Base-by-base conservation (phyloP, 1,140 invertebrate genomes). In the Ceratitis capitata region DNA sequence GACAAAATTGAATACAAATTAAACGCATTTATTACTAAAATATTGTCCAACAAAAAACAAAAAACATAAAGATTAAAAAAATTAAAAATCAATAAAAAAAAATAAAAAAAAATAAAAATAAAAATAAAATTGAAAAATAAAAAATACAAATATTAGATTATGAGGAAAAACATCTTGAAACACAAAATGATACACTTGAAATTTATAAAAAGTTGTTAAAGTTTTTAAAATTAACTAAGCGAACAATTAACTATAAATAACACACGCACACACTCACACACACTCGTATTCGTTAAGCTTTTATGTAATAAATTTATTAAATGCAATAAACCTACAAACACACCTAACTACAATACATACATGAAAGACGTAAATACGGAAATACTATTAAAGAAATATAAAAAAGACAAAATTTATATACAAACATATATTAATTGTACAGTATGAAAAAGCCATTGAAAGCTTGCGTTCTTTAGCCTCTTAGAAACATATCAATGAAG, bases 401-500 rank as follows among this genome's bases (percentile, higher is more conserved):
- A 53, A n/a, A 53, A 53, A 23, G 12, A 6, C 2, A 7, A 42
- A 4, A 78, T 9, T 3, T 78, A 47, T 82, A 47, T 49, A 23
- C 26, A 49, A n/a, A 82, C 10, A 82, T 16, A 82, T 51, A 83
- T 51, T 51, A 49, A 35, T 19, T 51, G 49, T 83, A 83, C 45
- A 83, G 82, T 32, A 32, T n/a, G 26, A 82, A 29, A 78, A 83
- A 83, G 45, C 82, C 47, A 39, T 39, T 83, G 49, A 45, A 45
- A 84, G 26, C 56, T 29, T 56, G 51, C 49, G 29, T 84, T 84
- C 61, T 23, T 29, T 61, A 58, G 83, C 39, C 83, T 84, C 51
- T 84, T 84, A 84, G 83, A 84, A 64, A 84, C 83, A 84, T 84
- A 84, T 84, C 83, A 84, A 56, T 61, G 83, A 84, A 78, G 9